Evolutionary conservation across 2,888 invertebrate genomes (phyloP).

Genomic region (Drosophila cyrtoloma): DNA sequence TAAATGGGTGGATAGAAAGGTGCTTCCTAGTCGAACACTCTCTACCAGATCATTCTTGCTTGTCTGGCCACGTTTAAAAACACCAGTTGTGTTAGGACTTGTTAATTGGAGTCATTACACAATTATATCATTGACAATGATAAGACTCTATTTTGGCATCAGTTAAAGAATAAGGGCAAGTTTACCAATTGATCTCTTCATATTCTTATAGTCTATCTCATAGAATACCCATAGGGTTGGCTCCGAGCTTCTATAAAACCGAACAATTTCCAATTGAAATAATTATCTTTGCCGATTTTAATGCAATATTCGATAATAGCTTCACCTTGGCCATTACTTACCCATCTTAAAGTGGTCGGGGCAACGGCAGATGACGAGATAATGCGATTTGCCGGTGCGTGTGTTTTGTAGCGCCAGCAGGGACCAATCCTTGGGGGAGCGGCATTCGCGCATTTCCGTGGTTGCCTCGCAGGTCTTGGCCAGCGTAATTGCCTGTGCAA

Average conservation of each 20-base stretch:
- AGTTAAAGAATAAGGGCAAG: neutral
- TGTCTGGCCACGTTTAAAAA: no score
- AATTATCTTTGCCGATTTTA: neutral
- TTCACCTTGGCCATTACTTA: constrained; percentile 84
- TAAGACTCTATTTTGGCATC: neutral
- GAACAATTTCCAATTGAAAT: neutral
- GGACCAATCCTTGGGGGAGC: constrained; percentile 96
- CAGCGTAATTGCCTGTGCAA: constrained; percentile 90
- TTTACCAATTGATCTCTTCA: neutral
- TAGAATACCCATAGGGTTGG: neutral
- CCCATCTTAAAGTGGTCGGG: constrained; percentile 93
- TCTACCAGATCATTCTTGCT: no score
- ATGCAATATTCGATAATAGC: neutral
- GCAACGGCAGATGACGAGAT: constrained; percentile 96
- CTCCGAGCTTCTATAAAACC: neutral
- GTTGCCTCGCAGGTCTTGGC: constrained; percentile 97
- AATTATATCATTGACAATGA: no score
- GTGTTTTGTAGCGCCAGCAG: constrained; percentile 95
- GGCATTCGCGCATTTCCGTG: constrained; percentile 95
- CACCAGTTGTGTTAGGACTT: no score
- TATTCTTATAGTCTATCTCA: neutral
- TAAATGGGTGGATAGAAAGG: neutral
- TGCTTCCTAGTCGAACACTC: neutral
- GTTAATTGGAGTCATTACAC: neutral
- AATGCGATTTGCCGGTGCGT: constrained; percentile 96